Base-by-base conservation (phyloP, 1,140 invertebrate genomes). In the Paraescarpia echinospica region DNA sequence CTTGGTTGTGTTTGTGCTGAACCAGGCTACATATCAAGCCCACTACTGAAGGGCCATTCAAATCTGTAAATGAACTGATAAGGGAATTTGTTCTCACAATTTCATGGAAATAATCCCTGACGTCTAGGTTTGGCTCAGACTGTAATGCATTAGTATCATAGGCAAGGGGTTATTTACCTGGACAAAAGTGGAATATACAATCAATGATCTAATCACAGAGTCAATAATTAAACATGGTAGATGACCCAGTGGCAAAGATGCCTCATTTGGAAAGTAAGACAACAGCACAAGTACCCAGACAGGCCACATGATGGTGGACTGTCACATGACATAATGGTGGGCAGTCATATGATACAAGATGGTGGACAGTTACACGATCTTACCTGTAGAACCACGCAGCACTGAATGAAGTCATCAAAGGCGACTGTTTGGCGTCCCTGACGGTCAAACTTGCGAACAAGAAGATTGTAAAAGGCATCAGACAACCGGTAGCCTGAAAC, bases 351-450 rank as follows among this genome's bases (percentile, higher is more conserved):
- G 59, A 77, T 18, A 77, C 59, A 12, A 27, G 59, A 77, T 77
- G 59, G 59, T 77, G 59, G 22, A 27, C 59, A 27, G 59, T 77
- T 18, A 77, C 59, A 77, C 22, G 27, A 77, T 2, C 98, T 98
- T 97, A 99, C 98, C 97, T 99, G 98, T 94, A 99, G 96, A 22
- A 98, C 97, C 93, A 99, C 97, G 95, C 98, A 99, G 95, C 98
- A 99, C 96, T 99, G 99, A 94, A 99, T 99, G 95, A 99, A 99
- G 96, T 99, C 99, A 97, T 99, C 99, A 97, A 99, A 99, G 48
- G 98, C 97, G 94, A 99, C 98, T 0, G 97, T 98, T 77, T 98
- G 98, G 94, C 97, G 97, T n/a, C 98, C 98, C 95, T 97, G 97
- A 93, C 99, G 96, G 96, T 99, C 99, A 97, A 99, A 99, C 96